Evolutionary conservation across 2,113 vertebrate genomes (phyloP), one percentile per base, ranked within the genome.

Genomic region (Otolemur garnettii): DNA sequence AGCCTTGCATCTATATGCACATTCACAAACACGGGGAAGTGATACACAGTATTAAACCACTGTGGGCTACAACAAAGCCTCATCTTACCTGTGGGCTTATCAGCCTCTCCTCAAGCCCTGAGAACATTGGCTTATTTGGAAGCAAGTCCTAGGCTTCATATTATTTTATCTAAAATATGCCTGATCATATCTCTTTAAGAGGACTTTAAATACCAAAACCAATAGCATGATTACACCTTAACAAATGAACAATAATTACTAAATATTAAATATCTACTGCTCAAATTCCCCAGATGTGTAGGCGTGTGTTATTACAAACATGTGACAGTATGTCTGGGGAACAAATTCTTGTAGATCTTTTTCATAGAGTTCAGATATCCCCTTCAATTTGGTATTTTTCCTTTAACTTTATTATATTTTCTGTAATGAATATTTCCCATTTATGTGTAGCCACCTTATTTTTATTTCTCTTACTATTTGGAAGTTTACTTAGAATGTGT

Each of bases 401-500:
- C 55, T 77, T 78, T 45, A 69, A 90, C 53, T 35, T 79, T 35
- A 6, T 91, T 59, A 90, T 1, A 78, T 78, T 94, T 59, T 68
- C 74, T 53, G 62, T 7, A 64, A 2, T 74, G 17, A 50, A 2
- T 91, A 24, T 84, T 59, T 82, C 80, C 57, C 4, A 33, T 22
- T 75, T 50, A 69, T 71, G 14, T 69, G 10, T 42, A 59, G 10
- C 64, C 9, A 62, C 12, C 10, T 74, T 79, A 68, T 60, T 50
- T 55, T 21, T 68, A 55, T 82, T 86, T 83, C 14, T 92, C 11
- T 57, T 22, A 64, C 62, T 91, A 69, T 33, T 55, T 93, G 55
- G 82, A 62, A 14, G 7, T 81, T 90, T 62, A 85, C 33, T 92
- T 81, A 93, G 57, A 93, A 85, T 57, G 79, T 78, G 59, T 93